These are phyloP conservation scores for Orthosia gothica DNA, from an alignment of 2,888 invertebrate species.

Conservation along the genomic window DNA sequence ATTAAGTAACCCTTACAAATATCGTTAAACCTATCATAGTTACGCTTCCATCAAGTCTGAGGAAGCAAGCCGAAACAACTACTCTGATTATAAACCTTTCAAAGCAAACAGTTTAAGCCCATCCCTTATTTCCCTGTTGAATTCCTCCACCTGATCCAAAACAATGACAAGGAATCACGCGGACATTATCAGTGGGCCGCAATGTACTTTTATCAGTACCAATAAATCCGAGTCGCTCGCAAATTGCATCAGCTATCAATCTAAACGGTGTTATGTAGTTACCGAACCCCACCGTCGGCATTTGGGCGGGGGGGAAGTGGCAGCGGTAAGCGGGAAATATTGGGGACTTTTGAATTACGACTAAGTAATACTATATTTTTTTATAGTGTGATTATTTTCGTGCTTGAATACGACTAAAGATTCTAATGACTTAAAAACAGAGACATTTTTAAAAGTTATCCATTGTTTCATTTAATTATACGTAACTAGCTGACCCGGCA, in stretches of 20 bases:
- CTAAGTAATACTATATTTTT: too few relatives aligned
- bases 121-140: conserved; percentile 1
- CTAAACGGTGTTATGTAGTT: conserved; percentile 89
- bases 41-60: too few relatives aligned
- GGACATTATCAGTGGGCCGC: conserved; percentile 67
- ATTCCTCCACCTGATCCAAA: conserved; percentile 29
- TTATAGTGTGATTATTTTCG: too few relatives aligned
- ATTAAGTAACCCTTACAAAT: too few relatives aligned
- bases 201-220: conserved; percentile 85
- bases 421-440: too few relatives aligned
- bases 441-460: too few relatives aligned
- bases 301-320: conserved; percentile 67
- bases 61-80: background rate
- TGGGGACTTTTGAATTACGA: background rate
- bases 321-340: conserved; percentile 55
- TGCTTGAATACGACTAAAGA: too few relatives aligned
- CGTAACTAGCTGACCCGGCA: too few relatives aligned
- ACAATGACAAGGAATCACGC: conserved; percentile 55
- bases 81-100: too few relatives aligned
- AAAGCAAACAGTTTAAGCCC: too few relatives aligned
- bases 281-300: conserved; percentile 82
- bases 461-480: too few relatives aligned
- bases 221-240: conserved; percentile 88
- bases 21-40: too few relatives aligned
- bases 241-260: conserved; percentile 91